phyloP scores from a whole-genome alignment of 2,797 vertebrate species.

The Tarsius wallacei region DNA sequence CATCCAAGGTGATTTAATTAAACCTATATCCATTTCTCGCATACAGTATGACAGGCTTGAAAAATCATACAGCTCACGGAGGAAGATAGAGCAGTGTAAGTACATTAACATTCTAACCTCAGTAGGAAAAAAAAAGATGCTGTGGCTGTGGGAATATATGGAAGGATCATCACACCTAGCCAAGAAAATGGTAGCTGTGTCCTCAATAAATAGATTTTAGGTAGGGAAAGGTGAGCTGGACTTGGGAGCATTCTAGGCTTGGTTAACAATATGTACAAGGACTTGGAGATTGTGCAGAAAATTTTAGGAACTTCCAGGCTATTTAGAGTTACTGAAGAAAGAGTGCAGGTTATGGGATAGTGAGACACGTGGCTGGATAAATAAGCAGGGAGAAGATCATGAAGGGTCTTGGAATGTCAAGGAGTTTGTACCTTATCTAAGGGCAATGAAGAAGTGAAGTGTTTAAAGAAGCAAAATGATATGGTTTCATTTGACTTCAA shows the following conservation, averaged over 20 bases:
- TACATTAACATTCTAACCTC: neutral
- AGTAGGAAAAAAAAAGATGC: neutral
- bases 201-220: neutral
- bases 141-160: neutral
- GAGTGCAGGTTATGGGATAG: no score
- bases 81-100: neutral
- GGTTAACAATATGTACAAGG: neutral
- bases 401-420: neutral
- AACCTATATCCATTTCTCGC: neutral
- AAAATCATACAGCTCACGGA: neutral
- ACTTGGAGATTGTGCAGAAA: neutral
- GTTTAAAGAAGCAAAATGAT: neutral
- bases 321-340: neutral
- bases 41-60: neutral
- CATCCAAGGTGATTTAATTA: conserved; percentile 37
- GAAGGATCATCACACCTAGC: neutral
- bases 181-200: neutral
- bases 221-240: neutral
- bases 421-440: neutral
- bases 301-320: neutral
- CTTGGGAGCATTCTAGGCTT: neutral
- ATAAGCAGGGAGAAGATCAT: neutral
- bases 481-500: conserved; percentile 8
- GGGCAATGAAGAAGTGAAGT: neutral
- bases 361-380: neutral